Evolutionary conservation across 2,888 invertebrate species (phyloP), one percentile per base, ranked within the genome.

Genomic region (Leucophora obtusa): DNA sequence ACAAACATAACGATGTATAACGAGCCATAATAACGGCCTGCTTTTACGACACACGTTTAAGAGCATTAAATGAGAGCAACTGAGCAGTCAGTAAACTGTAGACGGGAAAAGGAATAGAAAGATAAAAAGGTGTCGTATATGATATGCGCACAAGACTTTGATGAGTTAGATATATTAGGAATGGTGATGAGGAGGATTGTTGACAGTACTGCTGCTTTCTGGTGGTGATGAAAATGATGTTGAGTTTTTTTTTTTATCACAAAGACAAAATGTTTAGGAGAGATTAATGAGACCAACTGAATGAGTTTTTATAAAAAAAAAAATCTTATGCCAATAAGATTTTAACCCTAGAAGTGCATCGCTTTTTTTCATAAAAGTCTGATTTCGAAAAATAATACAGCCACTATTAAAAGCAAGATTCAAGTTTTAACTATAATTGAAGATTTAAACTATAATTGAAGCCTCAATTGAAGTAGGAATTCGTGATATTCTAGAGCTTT

Each of bases 101-200:
- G 8, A 3, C 24, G n/a, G 18, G 21, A 28, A 56, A n/a, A n/a
- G 15, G 15, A 2, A 38, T 33, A 21, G 8, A 54, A 56, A 59
- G 58, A 63, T n/a, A 68, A 59, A 68, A 50, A 54, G 24, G 54
- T 77, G 72, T 70, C 65, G 54, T 59, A 53, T 15, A 28, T 77
- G 71, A 66, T 70, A 58, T 77, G 73, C 82, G 80, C 78, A 79
- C 54, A 71, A 58, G 73, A 72, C 80, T 80, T 80, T 77, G 73
- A 73, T 78, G 56, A 68, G 56, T 56, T 58, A 17, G 43, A 47
- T 47, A 6, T 15, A 18, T 58, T 76, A 43, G n/a, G 21, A 35
- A 50, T 38, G 43, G 59, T 56, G 65, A 54, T 15, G 47, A 33
- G 56, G 51, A 47, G 70, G 51, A n/a, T 51, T 77, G 59, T 18